Evolutionary conservation across 1,140 invertebrate genomes (phyloP).

Genomic region (Mycetomoellerius zeteki): DNA sequence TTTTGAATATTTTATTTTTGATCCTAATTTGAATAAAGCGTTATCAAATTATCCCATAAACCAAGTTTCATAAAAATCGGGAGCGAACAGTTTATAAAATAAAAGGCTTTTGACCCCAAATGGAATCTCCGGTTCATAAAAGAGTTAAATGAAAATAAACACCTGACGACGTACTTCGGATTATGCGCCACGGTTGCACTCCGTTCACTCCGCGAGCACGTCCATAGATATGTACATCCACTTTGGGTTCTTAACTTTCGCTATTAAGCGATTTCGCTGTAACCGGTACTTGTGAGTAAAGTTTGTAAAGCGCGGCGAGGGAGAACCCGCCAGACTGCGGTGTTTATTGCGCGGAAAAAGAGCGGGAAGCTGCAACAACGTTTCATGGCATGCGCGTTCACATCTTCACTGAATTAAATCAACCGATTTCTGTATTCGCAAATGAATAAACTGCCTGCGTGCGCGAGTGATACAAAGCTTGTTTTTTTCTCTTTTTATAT

Average conservation of each 20-base stretch:
- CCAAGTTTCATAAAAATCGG: too few species aligned
- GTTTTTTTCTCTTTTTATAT: background rate
- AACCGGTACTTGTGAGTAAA: slow-evolving; percentile 51
- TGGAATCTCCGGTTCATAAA: too few species aligned
- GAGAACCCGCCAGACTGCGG: slow-evolving; percentile 38
- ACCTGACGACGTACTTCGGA: slow-evolving; percentile 20
- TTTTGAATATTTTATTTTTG: too few species aligned
- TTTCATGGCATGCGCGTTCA: slow-evolving; percentile 53
- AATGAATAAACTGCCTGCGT: background rate
- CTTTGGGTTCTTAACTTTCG: slow-evolving; percentile 59
- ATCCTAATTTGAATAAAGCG: too few species aligned
- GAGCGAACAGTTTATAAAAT: too few species aligned
- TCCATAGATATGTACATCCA: slow-evolving; percentile 55
- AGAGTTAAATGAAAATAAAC: background rate
- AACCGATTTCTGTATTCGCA: slow-evolving; percentile 22
- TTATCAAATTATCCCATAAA: too few species aligned
- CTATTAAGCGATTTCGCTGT: slow-evolving; percentile 58
- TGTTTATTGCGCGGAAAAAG: slow-evolving; percentile 67
- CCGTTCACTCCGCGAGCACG: slow-evolving; percentile 11
- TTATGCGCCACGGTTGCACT: background rate
- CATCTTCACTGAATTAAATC: slow-evolving; percentile 3
- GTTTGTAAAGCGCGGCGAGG: slow-evolving; percentile 54
- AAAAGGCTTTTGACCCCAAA: too few species aligned
- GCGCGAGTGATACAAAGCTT: background rate
- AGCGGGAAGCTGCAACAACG: slow-evolving; percentile 58